Evolutionary conservation across 2,888 invertebrate species (phyloP).

Genomic region (Euclidia mi): DNA sequence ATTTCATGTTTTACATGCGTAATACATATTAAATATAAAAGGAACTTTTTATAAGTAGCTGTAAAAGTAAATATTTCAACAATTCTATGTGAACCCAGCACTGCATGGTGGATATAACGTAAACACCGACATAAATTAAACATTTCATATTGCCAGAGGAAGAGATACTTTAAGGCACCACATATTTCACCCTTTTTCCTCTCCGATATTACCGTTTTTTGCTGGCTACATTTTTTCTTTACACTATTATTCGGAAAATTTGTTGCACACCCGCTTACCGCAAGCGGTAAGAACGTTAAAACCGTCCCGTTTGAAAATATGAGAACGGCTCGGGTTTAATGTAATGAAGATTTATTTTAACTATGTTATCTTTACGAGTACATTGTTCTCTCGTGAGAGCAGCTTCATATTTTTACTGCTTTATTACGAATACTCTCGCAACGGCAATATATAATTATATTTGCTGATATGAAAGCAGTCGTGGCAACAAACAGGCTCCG

Average conservation of each 20-base stretch:
- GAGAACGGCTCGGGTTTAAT: conserved; percentile 74
- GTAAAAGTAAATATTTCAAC: conserved; percentile 22
- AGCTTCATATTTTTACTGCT: conserved; percentile 45
- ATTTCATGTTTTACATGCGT: too few relatives aligned
- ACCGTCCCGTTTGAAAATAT: conserved; percentile 80
- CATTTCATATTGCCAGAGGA: conserved; percentile 56
- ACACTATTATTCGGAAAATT: conserved; percentile 77
- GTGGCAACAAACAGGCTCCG: too few relatives aligned
- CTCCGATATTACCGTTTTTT: conserved; percentile 60
- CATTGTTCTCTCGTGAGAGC: conserved; percentile 62
- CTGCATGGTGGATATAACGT: conserved; percentile 37
- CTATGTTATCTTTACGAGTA: conserved; percentile 69
- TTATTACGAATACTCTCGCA: conserved; percentile 28
- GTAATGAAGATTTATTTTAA: conserved; percentile 85
- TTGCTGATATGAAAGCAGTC: neutral
- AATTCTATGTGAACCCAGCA: conserved; percentile 28
- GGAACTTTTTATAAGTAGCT: neutral
- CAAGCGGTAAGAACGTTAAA: conserved; percentile 80
- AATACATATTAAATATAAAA: neutral
- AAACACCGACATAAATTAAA: conserved; percentile 63
- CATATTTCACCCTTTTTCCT: conserved; percentile 64
- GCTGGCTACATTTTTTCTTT: conserved; percentile 64
- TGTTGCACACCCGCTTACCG: conserved; percentile 78
- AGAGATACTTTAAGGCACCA: conserved; percentile 62
- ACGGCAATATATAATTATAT: conserved; percentile 16